These are phyloP conservation scores for Nettapus auritus DNA, from an alignment of 2,113 vertebrate species.

Conservation along the genomic window DNA sequence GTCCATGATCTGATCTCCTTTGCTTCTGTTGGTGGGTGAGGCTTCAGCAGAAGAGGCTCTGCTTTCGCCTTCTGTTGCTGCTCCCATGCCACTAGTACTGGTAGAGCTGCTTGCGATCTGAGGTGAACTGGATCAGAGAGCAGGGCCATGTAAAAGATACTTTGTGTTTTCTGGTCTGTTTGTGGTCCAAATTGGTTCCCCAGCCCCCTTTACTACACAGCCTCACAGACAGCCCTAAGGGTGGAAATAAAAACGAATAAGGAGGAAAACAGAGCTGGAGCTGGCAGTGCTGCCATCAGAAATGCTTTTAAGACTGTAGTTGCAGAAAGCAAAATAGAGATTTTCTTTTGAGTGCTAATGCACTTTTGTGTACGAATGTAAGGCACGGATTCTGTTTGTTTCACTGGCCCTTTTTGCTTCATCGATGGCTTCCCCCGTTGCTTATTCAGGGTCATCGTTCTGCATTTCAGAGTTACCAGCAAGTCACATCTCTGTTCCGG, in stretches of 20 bases:
- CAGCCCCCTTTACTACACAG: neutral
- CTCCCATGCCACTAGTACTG: neutral
- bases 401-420: neutral
- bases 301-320: neutral
- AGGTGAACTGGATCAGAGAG: neutral
- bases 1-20: neutral
- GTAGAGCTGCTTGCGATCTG: neutral
- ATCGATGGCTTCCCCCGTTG: accelerated
- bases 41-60: neutral
- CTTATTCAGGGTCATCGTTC: neutral
- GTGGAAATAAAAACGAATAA: neutral
- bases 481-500: neutral
- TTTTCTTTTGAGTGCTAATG: neutral
- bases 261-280: neutral
- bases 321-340: neutral
- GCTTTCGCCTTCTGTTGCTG: neutral
- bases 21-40: neutral
- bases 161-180: neutral
- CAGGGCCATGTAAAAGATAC: neutral
- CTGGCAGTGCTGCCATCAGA: neutral
- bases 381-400: neutral
- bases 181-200: neutral
- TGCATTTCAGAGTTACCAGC: neutral
- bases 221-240: neutral
- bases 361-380: neutral